Percentiles rank a stretch among this genome's conserved stretches.
phyloP scores from a whole-genome alignment of 1,140 invertebrate genomes.

The Rhopalosiphum maidis region DNA sequence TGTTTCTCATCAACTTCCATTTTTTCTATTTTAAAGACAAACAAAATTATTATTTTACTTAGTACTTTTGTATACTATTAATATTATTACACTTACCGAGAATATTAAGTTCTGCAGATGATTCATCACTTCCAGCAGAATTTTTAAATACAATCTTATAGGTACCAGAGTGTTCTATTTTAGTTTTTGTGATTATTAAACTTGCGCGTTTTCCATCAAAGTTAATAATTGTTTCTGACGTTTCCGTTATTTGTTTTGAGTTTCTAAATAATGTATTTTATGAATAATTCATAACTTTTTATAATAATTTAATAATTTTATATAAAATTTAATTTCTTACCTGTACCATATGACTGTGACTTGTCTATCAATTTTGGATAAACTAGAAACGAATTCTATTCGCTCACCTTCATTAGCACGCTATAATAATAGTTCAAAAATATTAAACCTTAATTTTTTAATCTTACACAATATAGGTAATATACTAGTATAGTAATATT shows the following conservation, averaged over 20 bases:
- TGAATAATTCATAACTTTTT: not conserved
- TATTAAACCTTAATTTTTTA: not conserved
- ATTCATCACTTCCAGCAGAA: constrained; percentile 83
- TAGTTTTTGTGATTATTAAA: constrained; percentile 75
- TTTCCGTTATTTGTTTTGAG: constrained; percentile 74
- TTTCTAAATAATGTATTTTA: constrained; percentile 65
- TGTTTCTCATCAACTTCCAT: constrained; percentile 65
- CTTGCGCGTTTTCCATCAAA: constrained; percentile 84
- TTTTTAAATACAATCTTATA: constrained; percentile 84
- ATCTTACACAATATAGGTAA: not conserved
- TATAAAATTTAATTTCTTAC: constrained; percentile 63
- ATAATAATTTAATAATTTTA: not conserved
- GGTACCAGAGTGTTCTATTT: constrained; percentile 73
- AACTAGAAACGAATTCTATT: constrained; percentile 76
- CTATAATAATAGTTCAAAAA: constrained; percentile 34
- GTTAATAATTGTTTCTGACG: constrained; percentile 72
- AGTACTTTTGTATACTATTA: not conserved
- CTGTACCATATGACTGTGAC: constrained; percentile 87
- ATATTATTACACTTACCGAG: constrained; percentile 64
- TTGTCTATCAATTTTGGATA: constrained; percentile 77
- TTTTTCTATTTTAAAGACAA: constrained; percentile 61
- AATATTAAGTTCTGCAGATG: constrained; percentile 76
- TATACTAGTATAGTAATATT: no score
- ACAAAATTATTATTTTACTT: not conserved
- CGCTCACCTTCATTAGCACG: constrained; percentile 48